phyloP scores from a whole-genome alignment of 2,113 vertebrate species.

The Archocentrus centrarchus region DNA sequence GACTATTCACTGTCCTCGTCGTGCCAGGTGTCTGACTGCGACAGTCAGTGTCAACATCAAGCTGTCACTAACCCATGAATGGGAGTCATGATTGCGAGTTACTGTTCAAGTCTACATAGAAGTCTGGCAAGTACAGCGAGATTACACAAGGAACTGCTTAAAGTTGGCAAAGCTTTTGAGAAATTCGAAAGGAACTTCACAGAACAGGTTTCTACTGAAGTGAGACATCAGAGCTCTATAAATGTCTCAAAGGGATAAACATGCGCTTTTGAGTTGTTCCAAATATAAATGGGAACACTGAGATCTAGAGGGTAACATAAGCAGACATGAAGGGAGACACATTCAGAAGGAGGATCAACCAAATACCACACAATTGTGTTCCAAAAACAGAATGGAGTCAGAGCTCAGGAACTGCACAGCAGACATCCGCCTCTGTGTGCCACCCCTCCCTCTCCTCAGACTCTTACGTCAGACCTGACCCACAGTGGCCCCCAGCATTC shows the following conservation, averaged over 20 bases:
- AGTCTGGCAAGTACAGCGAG: background rate
- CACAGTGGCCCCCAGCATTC: constrained; percentile 64
- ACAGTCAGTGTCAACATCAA: constrained; percentile 45
- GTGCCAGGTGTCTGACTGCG: constrained; percentile 58
- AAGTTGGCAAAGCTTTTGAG: constrained; percentile 28
- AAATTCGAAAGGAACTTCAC: constrained; percentile 19
- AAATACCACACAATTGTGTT: constrained; percentile 72
- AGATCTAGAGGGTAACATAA: constrained; percentile 22
- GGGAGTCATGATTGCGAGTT: constrained; percentile 1
- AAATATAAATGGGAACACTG: constrained; percentile 61
- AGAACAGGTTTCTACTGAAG: constrained; percentile 18
- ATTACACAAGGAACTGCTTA: background rate
- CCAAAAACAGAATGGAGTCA: constrained; percentile 75
- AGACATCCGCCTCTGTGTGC: constrained; percentile 76
- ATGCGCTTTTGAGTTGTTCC: constrained; percentile 22
- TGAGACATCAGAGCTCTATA: background rate
- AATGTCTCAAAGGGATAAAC: constrained; percentile 29
- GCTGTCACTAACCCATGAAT: constrained; percentile 23
- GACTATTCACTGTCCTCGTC: constrained; percentile 46
- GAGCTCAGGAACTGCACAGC: constrained; percentile 75
- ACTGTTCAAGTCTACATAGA: constrained; percentile 6
- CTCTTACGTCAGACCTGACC: constrained; percentile 71
- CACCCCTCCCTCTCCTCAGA: constrained; percentile 20
- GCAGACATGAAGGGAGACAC: constrained; percentile 31
- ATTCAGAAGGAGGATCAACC: constrained; percentile 56